A percentile compares a stretch with the other conserved stretches of the same genome.
phyloP scores from a whole-genome alignment of 2,797 vertebrate genomes.

The Dallia pectoralis region DNA sequence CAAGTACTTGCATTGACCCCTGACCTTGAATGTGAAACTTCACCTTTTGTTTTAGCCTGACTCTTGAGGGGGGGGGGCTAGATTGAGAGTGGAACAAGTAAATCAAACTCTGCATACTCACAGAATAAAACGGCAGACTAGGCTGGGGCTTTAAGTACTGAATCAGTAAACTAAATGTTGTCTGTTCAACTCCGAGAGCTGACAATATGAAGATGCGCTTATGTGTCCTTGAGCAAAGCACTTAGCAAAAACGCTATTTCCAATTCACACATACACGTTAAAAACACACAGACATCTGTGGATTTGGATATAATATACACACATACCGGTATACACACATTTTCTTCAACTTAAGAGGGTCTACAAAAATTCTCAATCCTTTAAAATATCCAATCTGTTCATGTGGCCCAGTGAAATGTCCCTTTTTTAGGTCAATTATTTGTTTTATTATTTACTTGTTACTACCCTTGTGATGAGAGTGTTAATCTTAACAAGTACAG shows the following conservation, averaged over 20 bases:
- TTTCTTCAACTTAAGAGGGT: too few relatives aligned
- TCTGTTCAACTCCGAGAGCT: slow-evolving; percentile 13
- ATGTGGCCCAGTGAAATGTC: too few relatives aligned
- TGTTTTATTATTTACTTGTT: too few relatives aligned
- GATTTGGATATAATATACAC: neutral
- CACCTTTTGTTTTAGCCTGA: slow-evolving; percentile 34
- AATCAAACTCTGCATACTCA: too few relatives aligned
- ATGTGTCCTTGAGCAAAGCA: too few relatives aligned
- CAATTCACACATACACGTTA: neutral
- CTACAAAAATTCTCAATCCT: too few relatives aligned
- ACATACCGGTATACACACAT: neutral
- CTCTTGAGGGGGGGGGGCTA: too few relatives aligned
- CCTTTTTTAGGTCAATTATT: too few relatives aligned
- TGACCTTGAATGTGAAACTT: slow-evolving; percentile 53
- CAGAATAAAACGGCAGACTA: slow-evolving; percentile 28
- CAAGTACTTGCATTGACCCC: slow-evolving; percentile 36
- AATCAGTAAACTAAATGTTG: slow-evolving; percentile 42
- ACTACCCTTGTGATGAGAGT: too few relatives aligned
- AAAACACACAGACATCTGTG: neutral
- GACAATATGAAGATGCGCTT: neutral
- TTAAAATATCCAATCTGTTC: too few relatives aligned
- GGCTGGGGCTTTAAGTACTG: slow-evolving; percentile 16
- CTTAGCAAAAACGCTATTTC: neutral
- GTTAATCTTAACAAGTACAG: too few relatives aligned
- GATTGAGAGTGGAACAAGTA: too few relatives aligned